These are phyloP conservation scores for Pristionchus mayeri DNA, from an alignment of 2,888 invertebrate genomes.

Conservation along the genomic window DNA sequence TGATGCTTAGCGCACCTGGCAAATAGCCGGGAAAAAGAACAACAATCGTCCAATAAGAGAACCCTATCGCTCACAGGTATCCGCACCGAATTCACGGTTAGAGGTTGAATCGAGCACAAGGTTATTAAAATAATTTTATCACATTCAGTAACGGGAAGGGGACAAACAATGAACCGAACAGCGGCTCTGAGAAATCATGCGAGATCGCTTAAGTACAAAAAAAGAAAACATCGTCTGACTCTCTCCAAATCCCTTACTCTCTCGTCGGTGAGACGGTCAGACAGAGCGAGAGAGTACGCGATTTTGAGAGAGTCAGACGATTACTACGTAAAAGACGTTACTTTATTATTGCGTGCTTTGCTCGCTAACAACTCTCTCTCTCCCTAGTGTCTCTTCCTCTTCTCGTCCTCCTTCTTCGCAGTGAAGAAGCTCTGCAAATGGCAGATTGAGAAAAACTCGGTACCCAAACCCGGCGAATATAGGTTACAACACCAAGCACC, in stretches of 20 bases:
- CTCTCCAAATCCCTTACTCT: too few species aligned
- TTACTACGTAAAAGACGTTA: too few species aligned
- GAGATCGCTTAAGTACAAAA: conserved; percentile 21
- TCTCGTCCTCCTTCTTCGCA: conserved; percentile 56
- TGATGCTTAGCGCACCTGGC: too few species aligned
- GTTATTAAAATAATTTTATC: not conserved
- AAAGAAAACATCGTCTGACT: too few species aligned
- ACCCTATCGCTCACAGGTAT: not conserved
- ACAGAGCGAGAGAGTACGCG: too few species aligned
- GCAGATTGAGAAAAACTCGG: not conserved
- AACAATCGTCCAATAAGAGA: too few species aligned
- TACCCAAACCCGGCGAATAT: not conserved
- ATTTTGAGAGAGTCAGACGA: too few species aligned
- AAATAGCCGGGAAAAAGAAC: too few species aligned
- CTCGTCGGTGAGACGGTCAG: too few species aligned
- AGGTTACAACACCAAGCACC: not conserved
- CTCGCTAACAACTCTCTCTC: conserved; percentile 56
- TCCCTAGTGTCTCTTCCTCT: conserved; percentile 59
- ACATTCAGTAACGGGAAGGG: not conserved
- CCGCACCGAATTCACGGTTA: conserved; percentile 26
- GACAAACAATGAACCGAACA: not conserved
- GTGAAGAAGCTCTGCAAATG: conserved; percentile 53
- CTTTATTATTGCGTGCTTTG: not conserved
- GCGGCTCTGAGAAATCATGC: not conserved
- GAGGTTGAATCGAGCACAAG: not conserved